Base-by-base conservation (phyloP, 2,113 vertebrate genomes). In the Lepus europaeus region DNA sequence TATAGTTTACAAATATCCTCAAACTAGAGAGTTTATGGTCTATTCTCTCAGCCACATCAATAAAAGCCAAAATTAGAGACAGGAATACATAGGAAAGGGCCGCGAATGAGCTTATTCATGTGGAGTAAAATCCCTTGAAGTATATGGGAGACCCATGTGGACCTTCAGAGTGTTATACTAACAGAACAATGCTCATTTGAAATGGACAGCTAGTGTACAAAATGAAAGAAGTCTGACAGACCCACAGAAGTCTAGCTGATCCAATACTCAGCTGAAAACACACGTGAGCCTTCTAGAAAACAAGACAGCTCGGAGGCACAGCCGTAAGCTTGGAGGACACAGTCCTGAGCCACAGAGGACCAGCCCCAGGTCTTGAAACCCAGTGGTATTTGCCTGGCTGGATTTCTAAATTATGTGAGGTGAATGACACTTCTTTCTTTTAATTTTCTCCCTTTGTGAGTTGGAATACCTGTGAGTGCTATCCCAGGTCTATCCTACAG, bases 351-450 rank as follows among this genome's bases (percentile, higher is more conserved):
- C 61, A 36, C 33, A 76, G 53, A 51, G 23, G 16, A 45, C 56
- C 77, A 63, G 83, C 80, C 63, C 63, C 36, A 79, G 76, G 6
- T 10, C 49, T 68, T 45, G 69, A 83, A 88, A 85, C 22, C 20
- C 10, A 39, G 20, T 19, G 13, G 23, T 16, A 33, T 90, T 87
- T 72, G 6, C 25, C 23, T 59, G 31, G 56, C 12, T 72, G 3
- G 36, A 53, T 96, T 68, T 77, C 39, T 68, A 78, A 93, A 93
- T 68, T 69, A 73, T 56, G 56, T 36, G 51, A 81, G 19, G 68
- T 3, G 25, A 63, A 10, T 64, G 20, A 4, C 13, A 31, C 3
- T 22, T 13, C 14, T 77, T 73, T 6, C 56, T 77, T 82, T 72
- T 81, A 3, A 13, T n/a, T 36, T 89, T 89, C 87, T 87, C 64